These are phyloP conservation scores for Ispidina picta DNA, from an alignment of 2,797 vertebrate species.

Conservation along the genomic window DNA sequence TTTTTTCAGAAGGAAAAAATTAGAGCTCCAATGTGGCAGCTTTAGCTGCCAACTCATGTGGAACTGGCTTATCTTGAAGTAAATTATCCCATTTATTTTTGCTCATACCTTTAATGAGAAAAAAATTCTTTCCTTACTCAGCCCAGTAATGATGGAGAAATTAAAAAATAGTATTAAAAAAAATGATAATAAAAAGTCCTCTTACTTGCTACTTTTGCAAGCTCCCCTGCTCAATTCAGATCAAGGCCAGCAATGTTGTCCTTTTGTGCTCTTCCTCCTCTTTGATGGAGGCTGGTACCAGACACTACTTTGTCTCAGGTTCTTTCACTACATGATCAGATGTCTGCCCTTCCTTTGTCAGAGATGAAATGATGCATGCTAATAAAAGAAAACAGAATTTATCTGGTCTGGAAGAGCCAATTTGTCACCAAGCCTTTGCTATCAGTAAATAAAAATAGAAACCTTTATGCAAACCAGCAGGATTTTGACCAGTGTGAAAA, in stretches of 20 bases:
- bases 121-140: not conserved
- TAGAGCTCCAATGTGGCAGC: not conserved
- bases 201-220: not conserved
- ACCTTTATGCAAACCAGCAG: not conserved
- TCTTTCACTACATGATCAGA: not conserved
- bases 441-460: slow-evolving; percentile 17
- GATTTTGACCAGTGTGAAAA: not conserved
- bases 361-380: fast-evolving
- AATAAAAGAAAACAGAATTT: not conserved
- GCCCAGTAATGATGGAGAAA: not conserved
- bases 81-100: not conserved
- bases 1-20: not conserved
- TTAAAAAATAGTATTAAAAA: not conserved
- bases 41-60: not conserved
- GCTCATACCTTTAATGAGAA: not conserved
- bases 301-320: not conserved
- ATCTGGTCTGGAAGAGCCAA: not conserved
- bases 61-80: not conserved
- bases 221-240: not conserved
- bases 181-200: not conserved
- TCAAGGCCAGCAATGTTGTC: not conserved
- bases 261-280: not conserved
- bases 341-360: not conserved
- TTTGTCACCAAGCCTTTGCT: not conserved
- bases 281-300: not conserved